Evolutionary conservation across 2,113 vertebrate genomes (phyloP).

Genomic region (Nycticebus coucang): DNA sequence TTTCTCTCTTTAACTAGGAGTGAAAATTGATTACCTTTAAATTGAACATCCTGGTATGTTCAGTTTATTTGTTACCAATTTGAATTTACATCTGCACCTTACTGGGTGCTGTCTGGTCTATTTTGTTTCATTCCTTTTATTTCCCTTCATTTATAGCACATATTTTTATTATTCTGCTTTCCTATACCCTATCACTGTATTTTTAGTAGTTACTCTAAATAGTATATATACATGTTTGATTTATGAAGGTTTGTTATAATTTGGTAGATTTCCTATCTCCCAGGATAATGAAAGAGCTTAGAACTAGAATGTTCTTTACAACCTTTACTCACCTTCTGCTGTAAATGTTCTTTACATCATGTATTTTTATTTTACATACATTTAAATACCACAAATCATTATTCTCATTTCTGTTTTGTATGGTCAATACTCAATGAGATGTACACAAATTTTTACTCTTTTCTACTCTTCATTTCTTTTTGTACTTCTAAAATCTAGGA

Average conservation of each 20-base stretch:
- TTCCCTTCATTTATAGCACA: neutral
- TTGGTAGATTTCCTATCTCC: neutral
- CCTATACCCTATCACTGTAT: neutral
- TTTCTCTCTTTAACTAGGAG: neutral
- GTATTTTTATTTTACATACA: neutral
- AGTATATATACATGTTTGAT: neutral
- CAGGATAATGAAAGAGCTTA: neutral
- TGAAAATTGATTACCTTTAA: neutral
- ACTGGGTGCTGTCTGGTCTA: neutral
- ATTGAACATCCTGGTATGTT: neutral
- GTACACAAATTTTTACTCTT: neutral
- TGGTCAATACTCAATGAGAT: neutral
- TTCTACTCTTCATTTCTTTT: neutral
- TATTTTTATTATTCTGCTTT: neutral
- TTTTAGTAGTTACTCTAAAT: neutral
- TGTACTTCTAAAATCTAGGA: neutral
- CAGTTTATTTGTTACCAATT: neutral
- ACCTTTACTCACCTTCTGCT: neutral
- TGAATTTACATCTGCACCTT: neutral
- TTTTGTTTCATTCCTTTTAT: neutral
- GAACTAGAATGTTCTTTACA: neutral
- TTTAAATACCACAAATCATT: neutral
- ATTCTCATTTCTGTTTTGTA: neutral
- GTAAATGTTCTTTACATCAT: neutral
- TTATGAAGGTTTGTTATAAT: neutral